Percentiles rank a stretch among this genome's conserved stretches.
phyloP scores from a whole-genome alignment of 2,113 vertebrate species.

The Setophaga kirtlandii region DNA sequence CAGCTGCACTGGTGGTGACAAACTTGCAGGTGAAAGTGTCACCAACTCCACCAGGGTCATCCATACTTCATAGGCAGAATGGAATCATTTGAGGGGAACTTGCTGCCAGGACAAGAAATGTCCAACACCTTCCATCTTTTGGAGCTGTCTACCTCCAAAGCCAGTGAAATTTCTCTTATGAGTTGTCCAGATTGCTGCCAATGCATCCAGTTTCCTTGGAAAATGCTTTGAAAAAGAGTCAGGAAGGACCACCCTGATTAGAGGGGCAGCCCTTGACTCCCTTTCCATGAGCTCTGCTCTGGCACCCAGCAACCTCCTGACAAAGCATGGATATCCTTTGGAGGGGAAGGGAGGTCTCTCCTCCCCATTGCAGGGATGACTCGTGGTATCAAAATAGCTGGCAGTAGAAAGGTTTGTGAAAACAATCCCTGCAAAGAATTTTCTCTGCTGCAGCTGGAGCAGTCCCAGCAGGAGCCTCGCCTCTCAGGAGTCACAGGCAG shows the following conservation, averaged over 20 bases:
- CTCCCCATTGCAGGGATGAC: not conserved
- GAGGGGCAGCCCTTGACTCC: not conserved
- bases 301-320: not conserved
- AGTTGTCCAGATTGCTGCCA: not conserved
- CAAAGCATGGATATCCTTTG: constrained; percentile 6
- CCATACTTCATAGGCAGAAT: not conserved
- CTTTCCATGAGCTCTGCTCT: constrained; percentile 1
- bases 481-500: constrained; percentile 26
- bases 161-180: not conserved
- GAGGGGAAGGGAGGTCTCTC: not conserved
- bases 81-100: not conserved
- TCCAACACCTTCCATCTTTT: not conserved
- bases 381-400: not conserved
- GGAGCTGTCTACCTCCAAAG: not conserved
- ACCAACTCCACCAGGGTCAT: not conserved
- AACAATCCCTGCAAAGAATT: not conserved
- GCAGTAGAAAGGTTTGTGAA: not conserved
- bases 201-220: not conserved
- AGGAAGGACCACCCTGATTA: constrained; percentile 62
- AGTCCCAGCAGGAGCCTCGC: constrained; percentile 28
- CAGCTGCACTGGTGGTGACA: not conserved
- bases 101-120: not conserved
- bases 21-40: not conserved
- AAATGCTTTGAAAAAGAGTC: constrained; percentile 31
- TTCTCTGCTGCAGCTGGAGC: not conserved